A percentile compares a stretch with the other conserved stretches of the same genome.
Conservation (phyloP, 2,113 vertebrate species). For the Halichoeres trimaculatus region DNA sequence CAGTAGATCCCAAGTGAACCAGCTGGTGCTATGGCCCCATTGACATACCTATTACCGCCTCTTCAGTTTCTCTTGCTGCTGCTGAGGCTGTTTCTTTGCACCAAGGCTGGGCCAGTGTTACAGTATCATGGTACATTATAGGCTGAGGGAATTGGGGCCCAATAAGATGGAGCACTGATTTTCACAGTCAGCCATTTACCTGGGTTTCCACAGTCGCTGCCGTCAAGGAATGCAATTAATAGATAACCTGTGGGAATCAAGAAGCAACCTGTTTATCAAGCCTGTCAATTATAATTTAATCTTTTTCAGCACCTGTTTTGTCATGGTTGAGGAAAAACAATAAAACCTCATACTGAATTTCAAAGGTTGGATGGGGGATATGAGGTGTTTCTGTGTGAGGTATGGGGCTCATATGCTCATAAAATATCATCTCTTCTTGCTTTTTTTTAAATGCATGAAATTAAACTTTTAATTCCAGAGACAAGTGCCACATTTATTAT, state of each 20-base stretch:
- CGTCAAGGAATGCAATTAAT: conserved; percentile 20
- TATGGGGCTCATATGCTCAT: no score
- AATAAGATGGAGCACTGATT: conserved; percentile 27
- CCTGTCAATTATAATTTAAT: conserved; percentile 10
- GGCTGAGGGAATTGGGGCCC: conserved; percentile 30
- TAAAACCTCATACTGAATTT: neutral
- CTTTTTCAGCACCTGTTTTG: neutral
- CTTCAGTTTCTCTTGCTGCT: conserved; percentile 11
- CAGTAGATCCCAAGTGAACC: conserved; percentile 49
- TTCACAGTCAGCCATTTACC: conserved; percentile 9
- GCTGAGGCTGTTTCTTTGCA: conserved; percentile 25
- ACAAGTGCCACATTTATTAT: no score
- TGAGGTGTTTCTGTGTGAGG: no score
- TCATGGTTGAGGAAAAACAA: neutral
- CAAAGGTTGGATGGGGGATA: neutral
- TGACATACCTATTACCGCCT: conserved; percentile 55
- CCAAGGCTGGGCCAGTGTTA: conserved; percentile 5
- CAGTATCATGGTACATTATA: conserved; percentile 36
- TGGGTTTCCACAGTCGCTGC: conserved; percentile 14
- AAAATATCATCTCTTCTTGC: no score
- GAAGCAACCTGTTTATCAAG: neutral
- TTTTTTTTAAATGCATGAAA: no score
- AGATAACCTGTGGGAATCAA: conserved; percentile 3
- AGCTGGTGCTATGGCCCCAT: conserved; percentile 26
- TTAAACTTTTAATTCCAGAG: no score